phyloP scores from a whole-genome alignment of 2,113 vertebrate species.

The Oncorhynchus keta region DNA sequence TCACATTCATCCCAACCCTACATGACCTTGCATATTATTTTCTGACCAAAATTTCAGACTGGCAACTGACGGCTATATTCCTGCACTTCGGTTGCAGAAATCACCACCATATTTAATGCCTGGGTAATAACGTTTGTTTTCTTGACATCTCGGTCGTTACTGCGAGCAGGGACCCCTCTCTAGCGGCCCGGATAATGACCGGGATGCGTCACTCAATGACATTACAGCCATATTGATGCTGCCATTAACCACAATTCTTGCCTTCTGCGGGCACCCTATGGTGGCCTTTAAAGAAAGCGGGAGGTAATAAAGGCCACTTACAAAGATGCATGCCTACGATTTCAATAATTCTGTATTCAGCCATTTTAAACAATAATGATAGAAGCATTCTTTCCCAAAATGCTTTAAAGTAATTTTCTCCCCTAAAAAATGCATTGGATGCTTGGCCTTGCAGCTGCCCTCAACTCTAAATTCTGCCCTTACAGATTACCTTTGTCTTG shows the following conservation, averaged over 20 bases:
- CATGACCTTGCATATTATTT: neutral
- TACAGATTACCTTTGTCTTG: conserved; percentile 51
- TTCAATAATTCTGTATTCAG: conserved; percentile 75
- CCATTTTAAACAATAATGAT: conserved; percentile 65
- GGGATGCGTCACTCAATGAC: conserved; percentile 75
- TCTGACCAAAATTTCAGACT: neutral
- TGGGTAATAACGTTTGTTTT: conserved; percentile 69
- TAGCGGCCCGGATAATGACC: conserved; percentile 63
- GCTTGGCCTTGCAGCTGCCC: conserved; percentile 44
- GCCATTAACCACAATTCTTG: conserved; percentile 71
- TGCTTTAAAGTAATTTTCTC: conserved; percentile 64
- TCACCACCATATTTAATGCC: conserved; percentile 67
- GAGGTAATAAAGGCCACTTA: conserved; percentile 72
- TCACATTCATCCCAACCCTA: neutral
- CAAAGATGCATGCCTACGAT: conserved; percentile 72
- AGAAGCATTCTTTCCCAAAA: conserved; percentile 60
- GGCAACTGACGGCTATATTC: conserved; percentile 53
- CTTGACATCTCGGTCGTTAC: conserved; percentile 70
- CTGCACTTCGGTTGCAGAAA: conserved; percentile 56
- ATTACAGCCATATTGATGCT: conserved; percentile 78
- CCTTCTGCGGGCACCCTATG: conserved; percentile 54
- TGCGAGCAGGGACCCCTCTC: conserved; percentile 60
- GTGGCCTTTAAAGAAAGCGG: conserved; percentile 54
- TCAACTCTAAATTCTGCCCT: conserved; percentile 55
- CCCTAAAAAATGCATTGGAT: conserved; percentile 45